Conservation (phyloP, 2,797 vertebrate species). For the Neoniphon sammara region DNA sequence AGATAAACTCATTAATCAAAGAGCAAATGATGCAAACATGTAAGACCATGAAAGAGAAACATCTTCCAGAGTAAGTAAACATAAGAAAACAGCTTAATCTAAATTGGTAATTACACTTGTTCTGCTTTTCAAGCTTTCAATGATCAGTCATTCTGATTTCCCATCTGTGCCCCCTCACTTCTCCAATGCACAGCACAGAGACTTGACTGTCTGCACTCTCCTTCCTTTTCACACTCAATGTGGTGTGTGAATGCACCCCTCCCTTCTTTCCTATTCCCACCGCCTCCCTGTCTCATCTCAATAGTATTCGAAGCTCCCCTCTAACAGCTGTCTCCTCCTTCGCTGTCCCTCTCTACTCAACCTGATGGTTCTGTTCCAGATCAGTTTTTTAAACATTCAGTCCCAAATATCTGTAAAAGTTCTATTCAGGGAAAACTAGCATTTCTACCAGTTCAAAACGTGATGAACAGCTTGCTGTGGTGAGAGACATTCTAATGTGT, state of each 20-base stretch:
- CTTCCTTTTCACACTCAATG: slow-evolving; percentile 83
- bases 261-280: slow-evolving; percentile 63
- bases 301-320: slow-evolving; percentile 76
- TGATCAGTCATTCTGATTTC: slow-evolving; percentile 77
- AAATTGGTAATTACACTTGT: slow-evolving; percentile 78
- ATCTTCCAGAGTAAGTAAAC: slow-evolving; percentile 50
- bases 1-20: slow-evolving; percentile 32
- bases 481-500: not conserved
- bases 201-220: slow-evolving; percentile 68
- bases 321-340: slow-evolving; percentile 78
- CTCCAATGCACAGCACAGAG: slow-evolving; percentile 73
- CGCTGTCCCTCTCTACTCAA: slow-evolving; percentile 40
- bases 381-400: slow-evolving; percentile 10
- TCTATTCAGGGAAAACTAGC: slow-evolving; percentile 7
- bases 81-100: slow-evolving; percentile 68
- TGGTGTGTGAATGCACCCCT: slow-evolving; percentile 81
- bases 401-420: slow-evolving; percentile 3
- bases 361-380: slow-evolving; percentile 30
- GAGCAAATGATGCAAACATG: slow-evolving; percentile 10
- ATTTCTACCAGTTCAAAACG: not conserved
- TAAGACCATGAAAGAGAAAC: slow-evolving; percentile 2
- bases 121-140: slow-evolving; percentile 70
- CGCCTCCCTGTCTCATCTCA: slow-evolving; percentile 67
- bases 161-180: slow-evolving; percentile 84
- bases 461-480: not conserved